These are phyloP conservation scores for Chlorops oryzae DNA, from an alignment of 1,140 invertebrate genomes.

Conservation along the genomic window DNA sequence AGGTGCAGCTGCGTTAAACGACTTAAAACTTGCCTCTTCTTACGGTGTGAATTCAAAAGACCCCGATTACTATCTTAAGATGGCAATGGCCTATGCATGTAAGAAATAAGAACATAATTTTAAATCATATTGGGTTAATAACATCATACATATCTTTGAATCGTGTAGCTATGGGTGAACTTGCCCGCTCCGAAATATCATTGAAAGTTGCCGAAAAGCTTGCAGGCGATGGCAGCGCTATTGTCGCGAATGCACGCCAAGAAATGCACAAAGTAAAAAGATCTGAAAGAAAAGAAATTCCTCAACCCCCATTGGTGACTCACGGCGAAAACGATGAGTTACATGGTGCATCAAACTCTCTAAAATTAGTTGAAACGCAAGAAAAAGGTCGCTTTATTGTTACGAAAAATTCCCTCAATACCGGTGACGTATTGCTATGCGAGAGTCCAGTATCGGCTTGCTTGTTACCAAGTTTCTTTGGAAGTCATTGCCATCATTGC, in stretches of 20 bases:
- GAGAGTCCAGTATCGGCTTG: slow-evolving; percentile 72
- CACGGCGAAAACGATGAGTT: slow-evolving; percentile 37
- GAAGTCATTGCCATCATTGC: slow-evolving; percentile 78
- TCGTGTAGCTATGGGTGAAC: slow-evolving; percentile 46
- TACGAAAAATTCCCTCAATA: slow-evolving; percentile 54
- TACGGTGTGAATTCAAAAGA: slow-evolving; percentile 53
- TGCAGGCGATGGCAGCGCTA: slow-evolving; percentile 42
- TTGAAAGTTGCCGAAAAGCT: slow-evolving; percentile 54
- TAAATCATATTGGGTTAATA: background rate
- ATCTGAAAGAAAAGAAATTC: slow-evolving; percentile 3
- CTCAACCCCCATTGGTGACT: slow-evolving; percentile 26
- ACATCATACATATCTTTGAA: background rate
- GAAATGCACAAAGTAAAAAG: slow-evolving; percentile 24
- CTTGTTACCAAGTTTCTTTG: slow-evolving; percentile 63
- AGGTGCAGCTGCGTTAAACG: slow-evolving; percentile 53
- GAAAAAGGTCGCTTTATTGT: slow-evolving; percentile 54
- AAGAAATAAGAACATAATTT: slow-evolving; percentile 9
- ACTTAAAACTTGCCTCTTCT: slow-evolving; percentile 57
- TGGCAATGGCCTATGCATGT: slow-evolving; percentile 59
- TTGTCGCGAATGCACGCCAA: slow-evolving; percentile 23
- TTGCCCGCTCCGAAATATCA: slow-evolving; percentile 53
- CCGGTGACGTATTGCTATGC: slow-evolving; percentile 62
- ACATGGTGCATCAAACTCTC: slow-evolving; percentile 44
- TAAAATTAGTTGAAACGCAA: slow-evolving; percentile 50
- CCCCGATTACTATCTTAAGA: slow-evolving; percentile 56